A percentile compares a stretch with the other conserved stretches of the same genome.
phyloP scores from a whole-genome alignment of 2,113 vertebrate species.

The Microtus oregoni region DNA sequence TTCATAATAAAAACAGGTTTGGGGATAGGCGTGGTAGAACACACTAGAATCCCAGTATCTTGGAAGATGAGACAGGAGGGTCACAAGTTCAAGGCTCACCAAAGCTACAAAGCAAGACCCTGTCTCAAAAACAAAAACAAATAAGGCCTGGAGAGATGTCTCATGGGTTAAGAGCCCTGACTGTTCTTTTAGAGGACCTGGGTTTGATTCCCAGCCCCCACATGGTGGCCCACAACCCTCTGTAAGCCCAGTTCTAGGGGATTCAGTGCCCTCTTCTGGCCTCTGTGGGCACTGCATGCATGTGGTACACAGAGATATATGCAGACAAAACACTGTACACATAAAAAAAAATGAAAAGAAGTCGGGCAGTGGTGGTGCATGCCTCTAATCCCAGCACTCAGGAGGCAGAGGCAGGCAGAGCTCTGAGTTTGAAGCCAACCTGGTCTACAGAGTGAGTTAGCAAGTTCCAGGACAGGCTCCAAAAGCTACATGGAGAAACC shows the following conservation, averaged over 20 bases:
- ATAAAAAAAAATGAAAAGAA: neutral
- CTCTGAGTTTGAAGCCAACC: too few relatives aligned
- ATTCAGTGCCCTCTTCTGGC: neutral
- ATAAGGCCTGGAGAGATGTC: neutral
- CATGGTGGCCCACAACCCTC: neutral
- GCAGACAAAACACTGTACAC: neutral
- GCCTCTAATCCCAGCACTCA: too few relatives aligned
- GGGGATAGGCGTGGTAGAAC: neutral
- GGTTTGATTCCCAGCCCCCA: neutral
- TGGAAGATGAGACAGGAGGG: neutral
- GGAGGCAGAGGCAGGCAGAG: too few relatives aligned
- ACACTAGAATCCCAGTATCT: neutral
- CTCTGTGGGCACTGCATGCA: neutral
- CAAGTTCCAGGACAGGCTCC: too few relatives aligned
- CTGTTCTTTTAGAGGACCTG: neutral
- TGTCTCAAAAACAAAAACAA: neutral
- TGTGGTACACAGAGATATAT: neutral
- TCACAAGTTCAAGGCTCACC: neutral
- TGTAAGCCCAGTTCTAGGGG: neutral
- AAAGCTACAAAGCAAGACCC: neutral
- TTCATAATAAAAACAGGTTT: neutral
- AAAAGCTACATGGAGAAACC: too few relatives aligned
- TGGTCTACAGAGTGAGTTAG: too few relatives aligned
- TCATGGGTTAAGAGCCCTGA: neutral
- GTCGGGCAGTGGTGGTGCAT: too few relatives aligned